A percentile compares a stretch with the other conserved stretches of the same genome.
Evolutionary conservation across 1,140 invertebrate species (phyloP).

Genomic region (Epicauta chinensis): DNA sequence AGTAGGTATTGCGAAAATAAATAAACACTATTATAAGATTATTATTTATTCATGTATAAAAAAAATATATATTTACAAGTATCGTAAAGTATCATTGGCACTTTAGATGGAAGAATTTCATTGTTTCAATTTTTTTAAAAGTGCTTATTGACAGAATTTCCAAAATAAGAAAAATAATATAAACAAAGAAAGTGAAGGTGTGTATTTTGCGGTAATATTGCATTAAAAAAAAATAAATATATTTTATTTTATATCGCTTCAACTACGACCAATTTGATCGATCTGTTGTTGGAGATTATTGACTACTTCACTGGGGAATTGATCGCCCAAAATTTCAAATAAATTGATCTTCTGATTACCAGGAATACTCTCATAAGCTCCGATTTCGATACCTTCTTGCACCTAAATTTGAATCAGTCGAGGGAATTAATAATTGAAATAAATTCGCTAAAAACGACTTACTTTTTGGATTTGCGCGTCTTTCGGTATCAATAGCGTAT

Average conservation of each 20-base stretch:
- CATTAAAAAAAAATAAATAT: conserved; percentile 2
- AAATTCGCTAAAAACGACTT: conserved; percentile 9
- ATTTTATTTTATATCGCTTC: conserved; percentile 20
- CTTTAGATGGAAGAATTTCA: conserved; percentile 34
- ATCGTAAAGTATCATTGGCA: conserved; percentile 25
- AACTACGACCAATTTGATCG: conserved; percentile 68
- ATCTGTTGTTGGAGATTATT: conserved; percentile 77
- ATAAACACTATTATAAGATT: neutral
- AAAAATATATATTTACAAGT: neutral
- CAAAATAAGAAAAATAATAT: too few relatives aligned
- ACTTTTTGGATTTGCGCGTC: conserved; percentile 77
- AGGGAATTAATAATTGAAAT: conserved; percentile 9
- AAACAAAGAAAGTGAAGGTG: too few relatives aligned
- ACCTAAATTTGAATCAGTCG: conserved; percentile 46
- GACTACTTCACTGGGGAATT: conserved; percentile 78
- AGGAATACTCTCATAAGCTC: conserved; percentile 75
- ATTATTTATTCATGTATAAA: neutral
- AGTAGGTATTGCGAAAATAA: neutral
- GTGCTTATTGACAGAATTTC: too few relatives aligned
- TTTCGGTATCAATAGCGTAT: conserved; percentile 73
- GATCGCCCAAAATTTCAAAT: conserved; percentile 71
- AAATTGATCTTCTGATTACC: conserved; percentile 75
- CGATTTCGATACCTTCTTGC: conserved; percentile 75
- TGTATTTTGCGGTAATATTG: conserved; percentile 2
- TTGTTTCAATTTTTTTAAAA: neutral